phyloP scores from a whole-genome alignment of 2,113 vertebrate genomes.

The Oryzias celebensis region DNA sequence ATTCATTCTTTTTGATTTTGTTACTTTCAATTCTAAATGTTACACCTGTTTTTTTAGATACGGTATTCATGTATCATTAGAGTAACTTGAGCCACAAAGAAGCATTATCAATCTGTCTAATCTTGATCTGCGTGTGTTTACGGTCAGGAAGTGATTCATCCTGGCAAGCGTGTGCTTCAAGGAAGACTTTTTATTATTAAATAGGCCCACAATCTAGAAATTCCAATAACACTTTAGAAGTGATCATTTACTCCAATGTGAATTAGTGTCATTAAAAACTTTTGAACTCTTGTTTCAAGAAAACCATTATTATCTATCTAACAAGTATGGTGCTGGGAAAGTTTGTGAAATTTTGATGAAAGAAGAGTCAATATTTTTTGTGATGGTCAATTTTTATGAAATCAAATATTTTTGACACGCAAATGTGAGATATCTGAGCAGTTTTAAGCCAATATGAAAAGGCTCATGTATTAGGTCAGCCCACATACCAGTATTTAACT shows the following conservation, averaged over 20 bases:
- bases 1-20: slow-evolving; percentile 10
- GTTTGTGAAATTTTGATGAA: too few relatives aligned
- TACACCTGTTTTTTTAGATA: neutral
- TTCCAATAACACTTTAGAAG: neutral
- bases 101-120: slow-evolving; percentile 17
- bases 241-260: neutral
- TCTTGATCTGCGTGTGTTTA: slow-evolving; percentile 25
- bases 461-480: too few relatives aligned
- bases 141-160: slow-evolving; percentile 58
- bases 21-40: neutral
- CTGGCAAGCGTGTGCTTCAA: slow-evolving; percentile 20
- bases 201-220: slow-evolving; percentile 14
- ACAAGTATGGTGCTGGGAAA: too few relatives aligned
- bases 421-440: too few relatives aligned
- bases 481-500: too few relatives aligned
- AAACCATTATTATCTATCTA: too few relatives aligned
- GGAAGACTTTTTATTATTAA: slow-evolving; percentile 3
- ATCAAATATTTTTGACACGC: too few relatives aligned
- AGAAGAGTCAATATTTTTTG: too few relatives aligned
- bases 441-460: too few relatives aligned
- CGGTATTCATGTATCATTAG: neutral
- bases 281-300: too few relatives aligned
- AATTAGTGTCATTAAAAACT: too few relatives aligned
- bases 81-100: slow-evolving; percentile 31
- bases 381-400: too few relatives aligned